Conservation (phyloP, 2,113 vertebrate species). For the Malurus elegans region DNA sequence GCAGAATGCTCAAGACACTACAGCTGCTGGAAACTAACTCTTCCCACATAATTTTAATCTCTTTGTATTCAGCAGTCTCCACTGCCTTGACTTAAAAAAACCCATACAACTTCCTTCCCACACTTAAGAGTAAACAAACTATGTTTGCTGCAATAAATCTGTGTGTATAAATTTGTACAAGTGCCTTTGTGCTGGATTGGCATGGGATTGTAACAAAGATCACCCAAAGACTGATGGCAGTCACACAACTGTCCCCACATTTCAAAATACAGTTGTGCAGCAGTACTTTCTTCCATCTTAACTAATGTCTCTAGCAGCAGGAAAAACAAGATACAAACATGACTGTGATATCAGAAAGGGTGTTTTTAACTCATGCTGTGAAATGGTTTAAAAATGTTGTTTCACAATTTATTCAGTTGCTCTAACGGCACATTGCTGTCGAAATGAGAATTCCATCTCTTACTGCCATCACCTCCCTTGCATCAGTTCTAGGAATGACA, state of each 20-base stretch:
- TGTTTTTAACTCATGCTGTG: background rate
- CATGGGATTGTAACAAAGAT: background rate
- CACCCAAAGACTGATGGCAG: background rate
- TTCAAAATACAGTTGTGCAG: background rate
- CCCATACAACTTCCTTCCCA: background rate
- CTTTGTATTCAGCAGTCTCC: accelerated
- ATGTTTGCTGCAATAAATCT: background rate
- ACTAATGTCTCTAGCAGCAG: background rate
- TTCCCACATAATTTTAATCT: background rate
- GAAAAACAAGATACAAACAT: background rate
- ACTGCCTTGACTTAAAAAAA: background rate
- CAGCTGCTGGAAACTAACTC: background rate
- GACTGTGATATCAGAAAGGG: background rate
- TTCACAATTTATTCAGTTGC: background rate
- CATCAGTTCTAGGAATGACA: background rate
- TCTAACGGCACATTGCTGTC: background rate
- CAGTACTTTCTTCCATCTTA: background rate
- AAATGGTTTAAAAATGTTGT: background rate
- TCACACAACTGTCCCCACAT: background rate
- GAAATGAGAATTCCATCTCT: background rate
- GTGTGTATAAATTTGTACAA: background rate
- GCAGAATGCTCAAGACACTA: background rate
- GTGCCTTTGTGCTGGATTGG: background rate
- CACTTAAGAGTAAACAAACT: background rate
- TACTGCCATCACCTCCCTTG: background rate